These are phyloP conservation scores for Volucella zonaria DNA, from an alignment of 2,888 invertebrate species.

Conservation along the genomic window DNA sequence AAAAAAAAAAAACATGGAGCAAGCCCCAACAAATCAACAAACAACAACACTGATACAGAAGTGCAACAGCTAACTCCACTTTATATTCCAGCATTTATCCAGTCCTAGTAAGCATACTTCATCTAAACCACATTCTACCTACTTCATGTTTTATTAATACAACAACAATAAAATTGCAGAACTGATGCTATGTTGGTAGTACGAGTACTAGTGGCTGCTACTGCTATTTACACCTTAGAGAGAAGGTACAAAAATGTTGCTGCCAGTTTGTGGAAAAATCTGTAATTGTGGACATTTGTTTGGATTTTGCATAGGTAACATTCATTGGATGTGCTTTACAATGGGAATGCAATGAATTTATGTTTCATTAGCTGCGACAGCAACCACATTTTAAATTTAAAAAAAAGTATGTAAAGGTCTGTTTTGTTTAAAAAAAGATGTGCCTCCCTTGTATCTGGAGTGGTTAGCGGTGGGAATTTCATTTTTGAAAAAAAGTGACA, in stretches of 20 bases:
- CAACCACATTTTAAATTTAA: too few relatives aligned
- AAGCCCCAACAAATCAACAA: constrained; percentile 11
- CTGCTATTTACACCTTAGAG: constrained; percentile 27
- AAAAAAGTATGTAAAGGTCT: background rate
- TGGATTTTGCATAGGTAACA: constrained; percentile 58
- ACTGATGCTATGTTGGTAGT: constrained; percentile 47
- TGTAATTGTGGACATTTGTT: constrained; percentile 49
- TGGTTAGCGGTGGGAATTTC: too few relatives aligned
- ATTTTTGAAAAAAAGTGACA: too few relatives aligned
- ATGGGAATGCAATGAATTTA: background rate
- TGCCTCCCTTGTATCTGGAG: too few relatives aligned
- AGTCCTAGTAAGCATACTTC: constrained; percentile 15
- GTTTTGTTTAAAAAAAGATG: too few relatives aligned
- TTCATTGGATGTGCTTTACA: constrained; percentile 56
- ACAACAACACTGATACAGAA: constrained; percentile 55
- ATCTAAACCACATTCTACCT: constrained; percentile 30
- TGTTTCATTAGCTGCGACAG: too few relatives aligned
- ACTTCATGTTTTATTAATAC: constrained; percentile 54
- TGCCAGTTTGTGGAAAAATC: constrained; percentile 52
- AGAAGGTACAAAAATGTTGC: constrained; percentile 51
- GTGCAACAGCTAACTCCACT: constrained; percentile 70
- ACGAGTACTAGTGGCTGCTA: constrained; percentile 29
- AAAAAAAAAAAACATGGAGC: constrained; percentile 42
- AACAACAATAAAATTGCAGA: constrained; percentile 69
- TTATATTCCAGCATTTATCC: constrained; percentile 65